These are phyloP conservation scores for Odontothrips loti DNA, from an alignment of 2,888 invertebrate species.

Conservation along the genomic window DNA sequence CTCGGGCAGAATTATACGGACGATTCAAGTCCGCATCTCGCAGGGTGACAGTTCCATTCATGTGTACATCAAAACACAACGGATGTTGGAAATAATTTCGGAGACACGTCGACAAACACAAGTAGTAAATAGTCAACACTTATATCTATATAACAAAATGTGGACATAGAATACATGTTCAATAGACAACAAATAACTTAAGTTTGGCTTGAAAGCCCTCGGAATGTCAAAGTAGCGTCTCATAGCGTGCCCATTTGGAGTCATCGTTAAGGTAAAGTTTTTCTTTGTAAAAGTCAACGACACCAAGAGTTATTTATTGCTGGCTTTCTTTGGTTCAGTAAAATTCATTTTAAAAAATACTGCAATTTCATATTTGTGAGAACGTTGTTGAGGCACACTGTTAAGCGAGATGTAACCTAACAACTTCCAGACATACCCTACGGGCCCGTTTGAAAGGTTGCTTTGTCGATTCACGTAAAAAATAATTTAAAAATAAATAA, in stretches of 20 bases:
- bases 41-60: no score
- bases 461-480: not conserved
- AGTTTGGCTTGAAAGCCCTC: not conserved
- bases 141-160: constrained; percentile 9
- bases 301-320: not conserved
- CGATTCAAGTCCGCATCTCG: no score
- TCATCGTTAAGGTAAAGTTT: no score
- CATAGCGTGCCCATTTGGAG: not conserved
- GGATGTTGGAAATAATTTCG: not conserved
- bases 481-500: constrained; percentile 12
- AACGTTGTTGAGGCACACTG: not conserved
- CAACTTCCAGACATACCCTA: not conserved
- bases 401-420: not conserved
- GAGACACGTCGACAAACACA: not conserved
- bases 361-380: no score
- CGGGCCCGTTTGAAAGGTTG: constrained; percentile 1
- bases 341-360: not conserved
- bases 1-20: no score
- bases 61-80: no score
- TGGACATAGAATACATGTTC: constrained; percentile 4
- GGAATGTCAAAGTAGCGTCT: not conserved
- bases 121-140: constrained; percentile 26
- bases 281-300: no score
- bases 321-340: constrained; percentile 1
- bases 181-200: constrained; percentile 21